Evolutionary conservation across 2,113 vertebrate genomes (phyloP).

Genomic region (Benitochromis conjunctus): DNA sequence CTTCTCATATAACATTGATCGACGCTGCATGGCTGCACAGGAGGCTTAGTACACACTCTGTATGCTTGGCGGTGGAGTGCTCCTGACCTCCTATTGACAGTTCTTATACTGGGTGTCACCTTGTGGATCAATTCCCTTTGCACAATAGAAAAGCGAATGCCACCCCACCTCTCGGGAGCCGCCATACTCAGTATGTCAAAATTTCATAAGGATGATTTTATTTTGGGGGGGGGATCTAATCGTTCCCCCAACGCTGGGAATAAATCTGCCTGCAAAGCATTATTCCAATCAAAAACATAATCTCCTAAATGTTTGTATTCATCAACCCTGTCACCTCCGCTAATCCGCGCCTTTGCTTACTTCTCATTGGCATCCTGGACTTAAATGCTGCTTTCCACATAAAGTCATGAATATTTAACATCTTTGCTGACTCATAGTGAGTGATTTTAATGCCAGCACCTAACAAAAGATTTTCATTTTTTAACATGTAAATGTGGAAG

Average conservation of each 20-base stretch:
- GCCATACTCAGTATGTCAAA: constrained; percentile 54
- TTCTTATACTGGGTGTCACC: constrained; percentile 72
- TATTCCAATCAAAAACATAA: constrained; percentile 75
- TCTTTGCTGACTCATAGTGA: constrained; percentile 59
- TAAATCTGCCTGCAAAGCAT: constrained; percentile 68
- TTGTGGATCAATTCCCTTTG: constrained; percentile 72
- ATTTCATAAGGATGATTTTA: constrained; percentile 49
- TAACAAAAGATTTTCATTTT: constrained; percentile 69
- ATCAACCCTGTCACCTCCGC: constrained; percentile 69
- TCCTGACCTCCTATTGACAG: constrained; percentile 75
- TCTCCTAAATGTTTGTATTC: constrained; percentile 75
- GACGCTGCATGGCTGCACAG: constrained; percentile 54
- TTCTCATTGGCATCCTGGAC: constrained; percentile 54
- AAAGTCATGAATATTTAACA: constrained; percentile 71
- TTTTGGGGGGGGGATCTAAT: constrained; percentile 35
- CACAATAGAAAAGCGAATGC: constrained; percentile 63
- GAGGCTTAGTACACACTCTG: constrained; percentile 66
- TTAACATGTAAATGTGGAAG: constrained; percentile 69
- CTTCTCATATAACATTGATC: constrained; percentile 70
- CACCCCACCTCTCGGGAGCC: constrained; percentile 44
- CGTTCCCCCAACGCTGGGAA: constrained; percentile 43
- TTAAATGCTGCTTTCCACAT: constrained; percentile 60
- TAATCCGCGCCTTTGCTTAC: constrained; percentile 61
- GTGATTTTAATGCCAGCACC: constrained; percentile 54
- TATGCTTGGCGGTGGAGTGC: constrained; percentile 59